phyloP scores from a whole-genome alignment of 2,797 vertebrate genomes.

The Diplodus sargus region DNA sequence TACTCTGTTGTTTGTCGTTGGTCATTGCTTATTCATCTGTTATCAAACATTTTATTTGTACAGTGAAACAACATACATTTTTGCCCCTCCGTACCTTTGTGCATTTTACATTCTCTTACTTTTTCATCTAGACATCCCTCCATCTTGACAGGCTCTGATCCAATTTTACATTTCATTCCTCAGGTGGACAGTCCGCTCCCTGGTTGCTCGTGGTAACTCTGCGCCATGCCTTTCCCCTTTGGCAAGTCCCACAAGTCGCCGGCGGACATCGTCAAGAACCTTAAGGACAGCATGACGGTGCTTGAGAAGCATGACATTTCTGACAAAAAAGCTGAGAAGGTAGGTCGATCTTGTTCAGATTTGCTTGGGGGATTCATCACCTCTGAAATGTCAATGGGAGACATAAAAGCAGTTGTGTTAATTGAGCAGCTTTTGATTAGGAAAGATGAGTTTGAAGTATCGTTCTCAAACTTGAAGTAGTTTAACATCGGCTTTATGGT shows the following conservation, averaged over 20 bases:
- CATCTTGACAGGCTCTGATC: conserved; percentile 22
- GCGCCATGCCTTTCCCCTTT: conserved; percentile 97
- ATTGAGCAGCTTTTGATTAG: not conserved
- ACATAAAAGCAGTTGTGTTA: not conserved
- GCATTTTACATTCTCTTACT: not conserved
- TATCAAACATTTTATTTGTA: not conserved
- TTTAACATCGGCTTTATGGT: not conserved
- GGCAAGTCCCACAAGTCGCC: conserved; percentile 99
- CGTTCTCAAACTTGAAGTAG: not conserved
- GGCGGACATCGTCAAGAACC: conserved; percentile 97
- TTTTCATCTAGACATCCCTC: not conserved
- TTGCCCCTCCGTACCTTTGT: not conserved
- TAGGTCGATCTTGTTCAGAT: conserved; percentile 53
- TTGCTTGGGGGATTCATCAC: not conserved
- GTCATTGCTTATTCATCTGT: not conserved
- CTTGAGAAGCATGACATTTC: conserved; percentile 98
- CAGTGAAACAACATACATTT: not conserved
- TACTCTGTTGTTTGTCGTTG: not conserved
- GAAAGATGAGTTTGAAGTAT: not conserved
- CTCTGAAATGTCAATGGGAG: not conserved
- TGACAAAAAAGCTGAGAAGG: conserved; percentile 98
- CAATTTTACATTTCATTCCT: conserved; percentile 26
- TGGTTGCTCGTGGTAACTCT: conserved; percentile 80
- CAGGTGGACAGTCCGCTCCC: conserved; percentile 77
- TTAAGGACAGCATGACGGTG: conserved; percentile 97